phyloP scores from a whole-genome alignment of 2,113 vertebrate species.

The Uria lomvia region DNA sequence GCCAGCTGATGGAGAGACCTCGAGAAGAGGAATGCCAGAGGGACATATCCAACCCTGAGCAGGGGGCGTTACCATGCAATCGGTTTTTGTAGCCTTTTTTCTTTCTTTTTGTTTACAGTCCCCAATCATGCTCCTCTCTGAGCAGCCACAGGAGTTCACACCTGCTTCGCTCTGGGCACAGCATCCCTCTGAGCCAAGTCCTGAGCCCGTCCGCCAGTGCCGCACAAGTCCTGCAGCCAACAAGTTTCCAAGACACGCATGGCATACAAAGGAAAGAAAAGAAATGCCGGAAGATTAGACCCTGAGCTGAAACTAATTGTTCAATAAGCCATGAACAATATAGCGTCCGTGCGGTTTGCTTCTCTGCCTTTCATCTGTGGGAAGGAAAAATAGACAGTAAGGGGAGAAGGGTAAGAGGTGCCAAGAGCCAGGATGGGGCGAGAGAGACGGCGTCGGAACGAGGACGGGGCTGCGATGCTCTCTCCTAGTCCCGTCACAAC shows the following conservation, averaged over 20 bases:
- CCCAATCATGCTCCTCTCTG: not conserved
- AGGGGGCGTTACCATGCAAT: accelerated
- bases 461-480: not conserved
- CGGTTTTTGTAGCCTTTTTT: not conserved
- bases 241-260: not conserved
- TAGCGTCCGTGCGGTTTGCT: not conserved
- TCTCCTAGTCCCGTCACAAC: not conserved
- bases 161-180: not conserved
- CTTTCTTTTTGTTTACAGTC: not conserved
- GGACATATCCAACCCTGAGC: not conserved
- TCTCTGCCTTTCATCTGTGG: not conserved
- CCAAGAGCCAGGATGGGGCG: not conserved
- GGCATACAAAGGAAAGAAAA: constrained; percentile 1
- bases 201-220: not conserved
- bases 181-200: not conserved
- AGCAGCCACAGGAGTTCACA: not conserved
- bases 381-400: not conserved
- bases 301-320: constrained; percentile 47
- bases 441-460: accelerated
- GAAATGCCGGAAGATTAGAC: not conserved
- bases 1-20: not conserved
- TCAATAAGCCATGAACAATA: constrained; percentile 45
- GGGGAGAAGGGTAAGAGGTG: not conserved
- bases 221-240: not conserved
- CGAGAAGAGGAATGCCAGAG: not conserved